Percentiles rank a stretch among this genome's conserved stretches.
These are phyloP conservation scores for Microtus oregoni DNA, from an alignment of 2,113 vertebrate genomes.

Conservation along the genomic window DNA sequence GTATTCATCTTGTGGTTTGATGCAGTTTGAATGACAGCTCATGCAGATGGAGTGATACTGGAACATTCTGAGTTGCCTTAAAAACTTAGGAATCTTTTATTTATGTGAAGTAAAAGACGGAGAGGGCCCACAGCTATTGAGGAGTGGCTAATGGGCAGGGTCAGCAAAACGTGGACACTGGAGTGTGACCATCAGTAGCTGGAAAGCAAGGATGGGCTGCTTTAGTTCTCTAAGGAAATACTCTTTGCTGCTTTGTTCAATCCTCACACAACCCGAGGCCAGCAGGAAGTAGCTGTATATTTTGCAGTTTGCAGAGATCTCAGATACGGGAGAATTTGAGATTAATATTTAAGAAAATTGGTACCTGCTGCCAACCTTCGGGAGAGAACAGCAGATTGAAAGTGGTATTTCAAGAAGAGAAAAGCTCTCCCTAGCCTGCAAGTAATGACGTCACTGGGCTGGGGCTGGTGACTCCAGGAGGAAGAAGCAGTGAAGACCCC, in stretches of 20 bases:
- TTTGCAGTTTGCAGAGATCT: not conserved
- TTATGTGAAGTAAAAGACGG: not conserved
- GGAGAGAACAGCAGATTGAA: not conserved
- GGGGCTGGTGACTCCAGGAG: not conserved
- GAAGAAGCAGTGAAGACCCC: not conserved
- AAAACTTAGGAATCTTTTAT: not conserved
- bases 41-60: not conserved
- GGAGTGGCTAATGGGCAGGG: not conserved
- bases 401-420: not conserved
- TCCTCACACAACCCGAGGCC: not conserved
- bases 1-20: not conserved
- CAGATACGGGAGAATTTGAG: not conserved
- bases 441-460: not conserved
- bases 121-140: not conserved
- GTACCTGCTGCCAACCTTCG: not conserved
- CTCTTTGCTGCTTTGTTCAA: not conserved
- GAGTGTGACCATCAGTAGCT: not conserved
- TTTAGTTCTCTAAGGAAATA: not conserved
- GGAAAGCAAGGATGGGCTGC: not conserved
- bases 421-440: not conserved
- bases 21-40: not conserved
- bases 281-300: not conserved
- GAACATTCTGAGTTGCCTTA: not conserved
- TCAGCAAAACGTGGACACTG: not conserved
- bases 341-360: not conserved